Evolutionary conservation across 2,797 vertebrate species (phyloP), one percentile per base, ranked within the genome.

Genomic region (Adrianichthys oophorus): DNA sequence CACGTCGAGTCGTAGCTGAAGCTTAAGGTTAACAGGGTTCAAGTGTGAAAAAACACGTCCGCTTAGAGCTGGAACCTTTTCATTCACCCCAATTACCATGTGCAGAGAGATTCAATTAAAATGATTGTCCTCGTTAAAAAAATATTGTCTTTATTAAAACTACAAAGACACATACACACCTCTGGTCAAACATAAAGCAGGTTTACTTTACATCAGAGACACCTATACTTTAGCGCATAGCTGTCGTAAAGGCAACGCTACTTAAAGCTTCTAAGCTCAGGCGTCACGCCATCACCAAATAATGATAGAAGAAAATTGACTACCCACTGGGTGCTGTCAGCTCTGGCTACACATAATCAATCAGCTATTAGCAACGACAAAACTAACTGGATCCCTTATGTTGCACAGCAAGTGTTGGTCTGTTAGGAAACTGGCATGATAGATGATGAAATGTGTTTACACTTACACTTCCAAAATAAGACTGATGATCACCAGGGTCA

Each of bases 291-390:
- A 59, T 46, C 64, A 82, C 46, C 72, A 76, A 74, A 79, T 66
- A 77, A 80, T 76, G 73, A 65, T 76, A 76, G 73, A 65, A 78
- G 78, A 79, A 80, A 84, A 80, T 65, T 58, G 77, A 84, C 84
- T 83, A 56, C 74, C 78, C 61, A 72, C 78, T 78, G 82, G 70
- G 76, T 15, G 60, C 72, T 79, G 82, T 86, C 83, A 83, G 52
- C 61, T 14, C 52, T 15, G 58, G 74, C 73, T 54, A 68, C 60
- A 83, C 47, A 59, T 70, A 75, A 82, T 86, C 84, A 81, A 76
- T 86, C 84, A 83, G 61, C 61, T 57, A 65, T 84, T 81, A 72
- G 69, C 59, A 4, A 59, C 14, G 58, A 69, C 53, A 53, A 72
- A 62, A 70, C 49, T 5, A 65, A 41, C 59, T 15, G 41, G 29